These are phyloP conservation scores for Standfussiana lucernea DNA, from an alignment of 2,888 invertebrate species.

Conservation along the genomic window DNA sequence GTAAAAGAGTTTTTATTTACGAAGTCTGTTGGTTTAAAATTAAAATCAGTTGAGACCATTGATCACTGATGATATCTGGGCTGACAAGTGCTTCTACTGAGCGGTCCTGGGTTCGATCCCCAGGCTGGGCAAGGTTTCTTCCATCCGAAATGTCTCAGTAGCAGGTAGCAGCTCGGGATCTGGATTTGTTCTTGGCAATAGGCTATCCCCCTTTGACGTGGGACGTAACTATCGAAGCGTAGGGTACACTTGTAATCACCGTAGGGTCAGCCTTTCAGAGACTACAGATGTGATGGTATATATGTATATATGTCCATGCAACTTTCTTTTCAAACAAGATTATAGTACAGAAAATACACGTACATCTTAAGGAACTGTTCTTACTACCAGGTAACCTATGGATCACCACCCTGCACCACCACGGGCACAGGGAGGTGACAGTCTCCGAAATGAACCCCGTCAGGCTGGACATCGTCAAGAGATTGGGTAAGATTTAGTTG, in stretches of 20 bases:
- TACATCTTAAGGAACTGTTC: background rate
- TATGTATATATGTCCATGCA: too few relatives aligned
- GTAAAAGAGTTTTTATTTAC: slow-evolving; percentile 23
- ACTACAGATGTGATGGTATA: background rate
- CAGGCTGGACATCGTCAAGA: slow-evolving; percentile 88
- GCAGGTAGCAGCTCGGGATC: background rate
- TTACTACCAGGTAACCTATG: slow-evolving; percentile 90
- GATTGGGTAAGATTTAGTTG: slow-evolving; percentile 80
- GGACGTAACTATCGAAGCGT: background rate
- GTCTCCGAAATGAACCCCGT: slow-evolving; percentile 92
- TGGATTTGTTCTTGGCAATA: background rate
- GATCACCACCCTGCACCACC: slow-evolving; percentile 92
- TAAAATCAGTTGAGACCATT: background rate
- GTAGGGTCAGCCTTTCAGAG: background rate
- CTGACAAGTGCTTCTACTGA: background rate
- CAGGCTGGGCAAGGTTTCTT: background rate
- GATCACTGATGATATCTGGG: background rate
- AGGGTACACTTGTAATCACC: background rate
- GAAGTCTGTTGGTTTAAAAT: background rate
- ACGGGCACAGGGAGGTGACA: slow-evolving; percentile 93
- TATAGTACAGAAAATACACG: background rate
- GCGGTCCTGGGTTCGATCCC: background rate
- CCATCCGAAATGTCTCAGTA: background rate
- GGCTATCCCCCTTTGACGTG: background rate
- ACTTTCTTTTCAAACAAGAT: background rate